A percentile compares a stretch with the other conserved stretches of the same genome.
These are phyloP conservation scores for Centropus unirufus DNA, from an alignment of 2,113 vertebrate genomes.

Conservation along the genomic window DNA sequence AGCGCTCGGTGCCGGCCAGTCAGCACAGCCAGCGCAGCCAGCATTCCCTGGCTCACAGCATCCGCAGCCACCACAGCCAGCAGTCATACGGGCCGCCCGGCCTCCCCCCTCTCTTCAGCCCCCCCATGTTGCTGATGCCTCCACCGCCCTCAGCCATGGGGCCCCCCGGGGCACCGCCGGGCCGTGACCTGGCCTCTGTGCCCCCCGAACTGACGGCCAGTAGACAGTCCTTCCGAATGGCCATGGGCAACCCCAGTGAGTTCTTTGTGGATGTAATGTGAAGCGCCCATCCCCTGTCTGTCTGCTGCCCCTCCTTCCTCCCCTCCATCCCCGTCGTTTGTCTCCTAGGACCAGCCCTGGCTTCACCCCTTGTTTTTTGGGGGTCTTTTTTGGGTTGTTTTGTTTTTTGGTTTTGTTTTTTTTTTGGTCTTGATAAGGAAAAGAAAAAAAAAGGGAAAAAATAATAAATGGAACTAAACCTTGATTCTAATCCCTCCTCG, in stretches of 20 bases:
- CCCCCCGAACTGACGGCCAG: constrained; percentile 96
- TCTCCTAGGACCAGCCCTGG: constrained; percentile 62
- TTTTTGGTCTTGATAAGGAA: constrained; percentile 73
- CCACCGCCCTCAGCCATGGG: constrained; percentile 79
- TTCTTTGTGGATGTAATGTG: constrained; percentile 99
- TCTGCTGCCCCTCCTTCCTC: constrained; percentile 30
- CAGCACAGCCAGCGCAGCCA: constrained; percentile 91
- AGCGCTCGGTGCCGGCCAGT: constrained; percentile 79
- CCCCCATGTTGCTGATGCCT: constrained; percentile 83
- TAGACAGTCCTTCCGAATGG: constrained; percentile 94
- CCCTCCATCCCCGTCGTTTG: constrained; percentile 12
- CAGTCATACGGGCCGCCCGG: constrained; percentile 81
- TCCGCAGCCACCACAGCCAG: constrained; percentile 85
- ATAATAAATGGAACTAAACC: constrained; percentile 81
- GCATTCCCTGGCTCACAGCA: constrained; percentile 84
- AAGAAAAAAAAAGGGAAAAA: constrained; percentile 72
- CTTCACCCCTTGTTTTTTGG: constrained; percentile 44
- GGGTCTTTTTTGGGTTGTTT: not conserved
- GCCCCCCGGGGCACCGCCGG: constrained; percentile 84
- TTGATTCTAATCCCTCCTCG: constrained; percentile 75
- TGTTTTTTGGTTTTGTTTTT: constrained; percentile 4
- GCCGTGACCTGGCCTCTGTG: constrained; percentile 88
- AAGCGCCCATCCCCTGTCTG: constrained; percentile 66
- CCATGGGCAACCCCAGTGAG: constrained; percentile 96
- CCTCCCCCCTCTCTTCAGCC: constrained; percentile 84